Evolutionary conservation across 2,888 invertebrate genomes (phyloP).

Genomic region (Apotomis betuletana): DNA sequence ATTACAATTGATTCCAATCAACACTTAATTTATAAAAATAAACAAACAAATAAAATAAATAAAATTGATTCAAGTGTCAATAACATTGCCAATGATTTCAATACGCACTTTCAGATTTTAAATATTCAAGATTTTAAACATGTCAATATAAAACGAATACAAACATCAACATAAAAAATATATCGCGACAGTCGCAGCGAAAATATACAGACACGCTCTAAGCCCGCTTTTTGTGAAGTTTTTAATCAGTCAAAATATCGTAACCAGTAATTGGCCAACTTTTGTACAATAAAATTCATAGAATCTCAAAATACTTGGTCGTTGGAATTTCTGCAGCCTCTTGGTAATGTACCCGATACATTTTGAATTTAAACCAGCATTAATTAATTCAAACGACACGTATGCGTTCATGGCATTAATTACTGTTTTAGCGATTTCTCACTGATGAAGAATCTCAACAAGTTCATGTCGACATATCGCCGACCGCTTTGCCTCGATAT

Average conservation of each 20-base stretch:
- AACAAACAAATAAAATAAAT: conserved; percentile 29
- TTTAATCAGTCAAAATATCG: conserved; percentile 10
- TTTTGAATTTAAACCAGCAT: too few species aligned
- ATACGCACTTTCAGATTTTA: conserved; percentile 1
- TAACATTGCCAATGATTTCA: conserved; percentile 4
- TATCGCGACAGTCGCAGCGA: neutral
- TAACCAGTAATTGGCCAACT: neutral
- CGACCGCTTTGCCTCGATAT: neutral
- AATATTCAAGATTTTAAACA: conserved; percentile 21
- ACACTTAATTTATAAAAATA: conserved; percentile 27
- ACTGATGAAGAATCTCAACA: conserved; percentile 13
- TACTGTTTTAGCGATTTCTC: neutral
- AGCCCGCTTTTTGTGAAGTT: conserved; percentile 24
- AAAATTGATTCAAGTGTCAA: conserved; percentile 9
- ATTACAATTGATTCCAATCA: neutral
- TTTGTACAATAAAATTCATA: too few species aligned
- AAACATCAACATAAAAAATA: neutral
- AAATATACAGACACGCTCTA: conserved; percentile 9
- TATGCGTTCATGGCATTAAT: conserved; percentile 4
- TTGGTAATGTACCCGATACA: conserved; percentile 11
- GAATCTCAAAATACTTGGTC: neutral
- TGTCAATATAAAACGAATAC: conserved; percentile 3
- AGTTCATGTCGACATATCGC: conserved; percentile 8
- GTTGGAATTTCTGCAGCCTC: neutral
- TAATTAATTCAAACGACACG: neutral